Percentiles rank a stretch among this genome's conserved stretches.
Conservation (phyloP, 2,888 invertebrate genomes). For the Sipunculus nudus region DNA sequence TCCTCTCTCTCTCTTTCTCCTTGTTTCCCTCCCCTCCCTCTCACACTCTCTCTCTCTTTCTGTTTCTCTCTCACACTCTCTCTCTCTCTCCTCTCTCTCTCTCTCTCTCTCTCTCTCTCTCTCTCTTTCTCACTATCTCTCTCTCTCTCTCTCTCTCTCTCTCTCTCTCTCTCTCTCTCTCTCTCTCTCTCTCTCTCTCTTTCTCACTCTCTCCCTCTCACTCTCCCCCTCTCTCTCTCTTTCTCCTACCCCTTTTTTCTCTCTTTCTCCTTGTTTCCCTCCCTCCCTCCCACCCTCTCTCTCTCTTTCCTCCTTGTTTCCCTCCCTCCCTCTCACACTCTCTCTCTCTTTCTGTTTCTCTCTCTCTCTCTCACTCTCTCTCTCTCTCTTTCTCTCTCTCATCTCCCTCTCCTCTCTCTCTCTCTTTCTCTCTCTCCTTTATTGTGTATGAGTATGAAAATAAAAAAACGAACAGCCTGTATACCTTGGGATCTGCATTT, state of each 20-base stretch:
- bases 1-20: background rate
- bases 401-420: background rate
- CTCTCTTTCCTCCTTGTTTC: background rate
- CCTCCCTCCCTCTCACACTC: background rate
- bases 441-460: too few relatives aligned
- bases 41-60: slow-evolving; percentile 4
- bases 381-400: slow-evolving; percentile 8
- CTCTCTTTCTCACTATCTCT: background rate
- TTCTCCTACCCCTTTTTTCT: background rate
- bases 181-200: slow-evolving; percentile 2
- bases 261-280: slow-evolving; percentile 1
- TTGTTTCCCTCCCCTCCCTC: background rate
- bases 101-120: slow-evolving; percentile 5
- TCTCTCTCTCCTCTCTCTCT: background rate
- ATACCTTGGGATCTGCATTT: too few relatives aligned
- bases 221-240: background rate
- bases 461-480: too few relatives aligned
- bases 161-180: slow-evolving; percentile 6
- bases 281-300: background rate
- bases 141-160: slow-evolving; percentile 5
- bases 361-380: slow-evolving; percentile 7
- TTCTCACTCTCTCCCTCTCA: background rate
- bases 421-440: background rate
- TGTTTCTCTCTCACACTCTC: background rate
- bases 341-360: slow-evolving; percentile 4